phyloP scores from a whole-genome alignment of 1,140 invertebrate genomes.

The Palaemon carinicauda region DNA sequence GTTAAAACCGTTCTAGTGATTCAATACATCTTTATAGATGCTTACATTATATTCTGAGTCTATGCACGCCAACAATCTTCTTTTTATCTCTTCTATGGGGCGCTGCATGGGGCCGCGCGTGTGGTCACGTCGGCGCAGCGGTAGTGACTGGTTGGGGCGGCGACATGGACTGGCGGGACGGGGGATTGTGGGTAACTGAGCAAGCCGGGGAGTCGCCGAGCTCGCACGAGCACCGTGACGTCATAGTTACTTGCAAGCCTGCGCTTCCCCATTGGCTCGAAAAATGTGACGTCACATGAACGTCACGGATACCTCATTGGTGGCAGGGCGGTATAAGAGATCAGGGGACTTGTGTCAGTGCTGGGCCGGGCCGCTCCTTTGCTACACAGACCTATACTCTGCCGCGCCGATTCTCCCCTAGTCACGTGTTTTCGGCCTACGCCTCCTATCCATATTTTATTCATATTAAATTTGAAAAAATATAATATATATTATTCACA shows the following conservation, averaged over 20 bases:
- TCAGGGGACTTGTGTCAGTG: slow-evolving; percentile 51
- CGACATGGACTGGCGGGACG: slow-evolving; percentile 61
- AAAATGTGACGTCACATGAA: slow-evolving; percentile 8
- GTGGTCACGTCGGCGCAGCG: slow-evolving; percentile 60
- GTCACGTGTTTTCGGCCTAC: slow-evolving; percentile 37
- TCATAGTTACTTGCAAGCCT: slow-evolving; percentile 44
- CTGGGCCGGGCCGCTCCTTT: slow-evolving; percentile 56
- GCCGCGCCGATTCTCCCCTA: slow-evolving; percentile 20
- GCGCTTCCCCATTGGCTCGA: slow-evolving; percentile 42
- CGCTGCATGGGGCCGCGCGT: slow-evolving; percentile 60
- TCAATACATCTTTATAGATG: slow-evolving; percentile 28
- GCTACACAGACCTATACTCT: slow-evolving; percentile 39
- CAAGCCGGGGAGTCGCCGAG: slow-evolving; percentile 56
- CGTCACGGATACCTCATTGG: slow-evolving; percentile 45
- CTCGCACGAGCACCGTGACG: slow-evolving; percentile 56
- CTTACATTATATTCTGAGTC: slow-evolving; percentile 59
- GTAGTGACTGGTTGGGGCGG: slow-evolving; percentile 60
- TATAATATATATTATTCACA: too few relatives aligned
- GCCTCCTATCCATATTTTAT: not conserved
- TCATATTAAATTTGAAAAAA: too few relatives aligned
- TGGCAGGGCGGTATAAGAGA: slow-evolving; percentile 42
- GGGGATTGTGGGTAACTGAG: slow-evolving; percentile 60
- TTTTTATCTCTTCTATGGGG: slow-evolving; percentile 59
- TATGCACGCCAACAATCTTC: slow-evolving; percentile 59
- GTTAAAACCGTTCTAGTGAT: slow-evolving; percentile 24